A percentile compares a stretch with the other conserved stretches of the same genome.
These are phyloP conservation scores for Sturnira hondurensis DNA, from an alignment of 2,113 vertebrate species.

Conservation along the genomic window DNA sequence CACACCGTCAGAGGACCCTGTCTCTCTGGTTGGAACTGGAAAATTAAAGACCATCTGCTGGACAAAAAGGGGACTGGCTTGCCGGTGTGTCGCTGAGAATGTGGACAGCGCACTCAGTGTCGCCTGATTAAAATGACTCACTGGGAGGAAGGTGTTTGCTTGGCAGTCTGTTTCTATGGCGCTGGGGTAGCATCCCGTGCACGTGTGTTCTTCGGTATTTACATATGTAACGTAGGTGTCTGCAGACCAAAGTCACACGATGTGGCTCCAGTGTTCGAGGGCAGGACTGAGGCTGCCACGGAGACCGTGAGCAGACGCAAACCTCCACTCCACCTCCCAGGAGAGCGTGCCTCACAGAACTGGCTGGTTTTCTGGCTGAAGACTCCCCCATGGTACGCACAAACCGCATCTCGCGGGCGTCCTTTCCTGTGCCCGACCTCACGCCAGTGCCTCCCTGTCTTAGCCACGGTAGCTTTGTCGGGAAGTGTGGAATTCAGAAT, in stretches of 20 bases:
- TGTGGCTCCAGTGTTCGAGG: background rate
- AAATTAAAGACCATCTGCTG: slow-evolving; percentile 36
- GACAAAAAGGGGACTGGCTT: background rate
- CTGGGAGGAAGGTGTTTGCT: background rate
- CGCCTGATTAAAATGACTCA: slow-evolving; percentile 40
- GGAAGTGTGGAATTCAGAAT: background rate
- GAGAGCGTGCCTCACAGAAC: no score
- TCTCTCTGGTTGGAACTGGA: background rate
- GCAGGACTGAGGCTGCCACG: background rate
- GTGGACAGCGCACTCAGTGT: slow-evolving; percentile 6
- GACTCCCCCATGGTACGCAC: no score
- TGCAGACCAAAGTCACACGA: background rate
- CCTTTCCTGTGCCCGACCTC: no score
- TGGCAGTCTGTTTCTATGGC: background rate
- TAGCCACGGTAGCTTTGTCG: background rate
- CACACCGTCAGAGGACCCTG: background rate
- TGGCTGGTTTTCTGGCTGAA: background rate
- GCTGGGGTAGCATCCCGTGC: background rate
- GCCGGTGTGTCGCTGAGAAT: background rate
- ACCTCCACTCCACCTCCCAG: background rate
- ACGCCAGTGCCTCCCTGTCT: no score
- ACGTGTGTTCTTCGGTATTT: background rate
- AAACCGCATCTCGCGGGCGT: no score
- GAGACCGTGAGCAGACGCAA: background rate
- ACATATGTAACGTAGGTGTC: background rate